Evolutionary conservation across 2,797 vertebrate species (phyloP), one percentile per base, ranked within the genome.

Genomic region (Atherinosoma microstoma): DNA sequence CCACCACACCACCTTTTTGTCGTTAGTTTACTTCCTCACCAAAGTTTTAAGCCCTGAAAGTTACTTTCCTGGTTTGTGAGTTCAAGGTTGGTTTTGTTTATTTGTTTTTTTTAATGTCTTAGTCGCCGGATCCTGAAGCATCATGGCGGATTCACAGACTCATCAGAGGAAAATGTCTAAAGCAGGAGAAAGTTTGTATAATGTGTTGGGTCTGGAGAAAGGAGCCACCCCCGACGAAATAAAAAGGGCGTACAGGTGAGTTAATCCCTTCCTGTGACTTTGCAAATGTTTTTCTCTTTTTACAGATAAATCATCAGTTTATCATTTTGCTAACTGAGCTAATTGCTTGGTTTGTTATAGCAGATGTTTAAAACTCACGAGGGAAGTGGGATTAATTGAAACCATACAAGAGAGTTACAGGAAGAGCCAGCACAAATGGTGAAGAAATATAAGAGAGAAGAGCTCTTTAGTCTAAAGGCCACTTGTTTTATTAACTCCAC

Each of bases 201-300:
- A 89, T 0, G 86, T 95, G 20, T 92, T 99, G 87, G 96, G 94
- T 3, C 84, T 98, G 89, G 84, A 95, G 87, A 97, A 96, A 86
- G 96, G 96, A 54, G 95, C 97, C 1, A 86, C 95, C 0, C 84
- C 94, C 11, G 97, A 97, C 0, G 96, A 99, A 0, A 91, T 99
- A 63, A 98, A 98, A 82, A 96, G 90, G 75, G 94, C 97, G 0
- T 99, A 99, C 91, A 95, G 98, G 97, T 99, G 87, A 15, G 87
- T 47, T 38, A 3, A 24, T 9, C 7, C 42, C 16, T 5, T 35
- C 34, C 34, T 8, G 34, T 35, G 34, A 35, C 34, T 35, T 35
- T 35, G 5, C 34, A 35, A 35, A 5, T 10, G 34, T 35, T 35
- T 1, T 3, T 0, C 24, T 10, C 8, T 27, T 45, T 18, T 45